These are phyloP conservation scores for Drosophila affinis DNA, from an alignment of 2,888 invertebrate genomes.

Conservation along the genomic window DNA sequence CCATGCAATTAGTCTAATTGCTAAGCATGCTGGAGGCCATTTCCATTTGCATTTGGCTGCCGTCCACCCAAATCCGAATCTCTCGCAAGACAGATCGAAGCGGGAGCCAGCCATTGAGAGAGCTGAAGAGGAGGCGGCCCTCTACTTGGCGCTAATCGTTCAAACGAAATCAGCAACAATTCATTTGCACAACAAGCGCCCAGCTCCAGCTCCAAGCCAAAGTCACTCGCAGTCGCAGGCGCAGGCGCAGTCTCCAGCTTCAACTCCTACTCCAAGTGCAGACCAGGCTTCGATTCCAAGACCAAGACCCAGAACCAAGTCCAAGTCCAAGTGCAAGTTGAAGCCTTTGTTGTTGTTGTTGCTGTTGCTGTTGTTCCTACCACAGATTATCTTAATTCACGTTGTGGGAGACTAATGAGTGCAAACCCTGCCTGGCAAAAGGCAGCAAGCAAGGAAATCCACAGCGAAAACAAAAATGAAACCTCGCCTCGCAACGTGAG, in stretches of 20 bases:
- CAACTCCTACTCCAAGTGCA: constrained; percentile 18
- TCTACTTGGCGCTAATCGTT: constrained; percentile 81
- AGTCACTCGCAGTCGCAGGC: constrained; percentile 4
- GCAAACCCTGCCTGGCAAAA: constrained; percentile 67
- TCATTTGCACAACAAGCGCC: constrained; percentile 83
- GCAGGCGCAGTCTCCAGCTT: constrained; percentile 14
- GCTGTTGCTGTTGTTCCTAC: constrained; percentile 20
- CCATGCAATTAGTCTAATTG: constrained; percentile 78
- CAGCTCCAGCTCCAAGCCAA: constrained; percentile 45
- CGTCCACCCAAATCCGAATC: constrained; percentile 18
- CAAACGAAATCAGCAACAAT: constrained; percentile 83
- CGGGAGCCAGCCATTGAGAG: not conserved
- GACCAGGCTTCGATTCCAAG: constrained; percentile 1
- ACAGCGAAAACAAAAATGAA: constrained; percentile 29
- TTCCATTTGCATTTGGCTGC: constrained; percentile 62
- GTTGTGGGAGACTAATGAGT: constrained; percentile 84
- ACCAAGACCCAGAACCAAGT: constrained; percentile 1
- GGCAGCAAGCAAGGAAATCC: constrained; percentile 14
- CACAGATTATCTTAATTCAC: constrained; percentile 83
- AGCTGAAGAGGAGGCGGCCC: constrained; percentile 22
- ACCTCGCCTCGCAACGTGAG: constrained; percentile 25
- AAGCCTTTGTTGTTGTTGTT: too few relatives aligned
- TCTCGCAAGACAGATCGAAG: constrained; percentile 18
- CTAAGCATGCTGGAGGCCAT: constrained; percentile 72
- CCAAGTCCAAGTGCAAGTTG: constrained; percentile 38